Percentiles rank a stretch among this genome's conserved stretches.
These are phyloP conservation scores for Brevimyrus niger DNA, from an alignment of 2,113 vertebrate species.

Conservation along the genomic window DNA sequence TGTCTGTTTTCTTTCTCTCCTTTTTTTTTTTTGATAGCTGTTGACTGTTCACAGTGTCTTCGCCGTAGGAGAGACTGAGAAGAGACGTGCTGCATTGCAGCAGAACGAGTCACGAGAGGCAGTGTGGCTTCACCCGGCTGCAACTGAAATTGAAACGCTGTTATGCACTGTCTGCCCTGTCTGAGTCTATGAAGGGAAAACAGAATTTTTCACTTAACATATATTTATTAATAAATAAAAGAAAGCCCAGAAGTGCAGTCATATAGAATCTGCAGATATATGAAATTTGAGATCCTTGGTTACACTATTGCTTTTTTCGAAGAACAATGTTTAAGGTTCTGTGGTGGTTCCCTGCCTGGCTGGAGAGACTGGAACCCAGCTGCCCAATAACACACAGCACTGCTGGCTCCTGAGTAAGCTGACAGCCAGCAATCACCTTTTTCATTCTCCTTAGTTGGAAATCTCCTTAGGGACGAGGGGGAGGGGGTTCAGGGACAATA, in stretches of 20 bases:
- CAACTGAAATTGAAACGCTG: constrained; percentile 10
- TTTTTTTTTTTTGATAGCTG: background rate
- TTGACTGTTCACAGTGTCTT: constrained; percentile 32
- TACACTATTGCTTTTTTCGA: background rate
- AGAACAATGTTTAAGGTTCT: background rate
- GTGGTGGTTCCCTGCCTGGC: background rate
- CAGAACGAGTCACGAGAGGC: constrained; percentile 53
- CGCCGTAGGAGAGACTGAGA: constrained; percentile 31
- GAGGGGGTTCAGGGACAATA: constrained; percentile 11
- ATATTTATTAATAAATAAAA: background rate
- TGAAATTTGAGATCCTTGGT: background rate
- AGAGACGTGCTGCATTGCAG: constrained; percentile 64
- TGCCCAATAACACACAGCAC: background rate
- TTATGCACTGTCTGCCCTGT: background rate
- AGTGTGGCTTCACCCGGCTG: constrained; percentile 38
- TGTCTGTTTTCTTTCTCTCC: background rate
- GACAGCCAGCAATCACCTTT: background rate
- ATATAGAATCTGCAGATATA: background rate
- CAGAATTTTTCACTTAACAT: background rate
- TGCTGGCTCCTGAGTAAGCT: background rate
- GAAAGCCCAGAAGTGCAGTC: background rate
- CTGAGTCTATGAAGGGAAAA: background rate
- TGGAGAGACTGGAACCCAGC: background rate
- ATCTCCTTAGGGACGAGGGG: background rate
- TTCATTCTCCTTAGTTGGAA: background rate